phyloP scores from a whole-genome alignment of 2,113 vertebrate species.

The Brachyhypopomus gauderio region DNA sequence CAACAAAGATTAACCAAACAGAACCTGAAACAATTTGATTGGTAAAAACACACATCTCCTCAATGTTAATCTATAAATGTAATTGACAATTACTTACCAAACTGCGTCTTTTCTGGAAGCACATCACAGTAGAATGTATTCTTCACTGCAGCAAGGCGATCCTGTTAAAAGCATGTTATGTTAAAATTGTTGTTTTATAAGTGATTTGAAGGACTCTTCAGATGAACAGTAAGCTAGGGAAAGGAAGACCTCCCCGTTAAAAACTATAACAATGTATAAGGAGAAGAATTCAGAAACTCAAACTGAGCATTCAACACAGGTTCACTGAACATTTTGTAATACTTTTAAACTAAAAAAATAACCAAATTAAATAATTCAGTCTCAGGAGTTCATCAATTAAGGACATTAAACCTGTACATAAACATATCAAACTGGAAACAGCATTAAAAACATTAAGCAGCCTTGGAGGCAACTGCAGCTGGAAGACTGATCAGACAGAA shows the following conservation, averaged over 20 bases:
- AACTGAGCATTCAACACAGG: background rate
- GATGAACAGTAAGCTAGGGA: background rate
- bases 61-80: background rate
- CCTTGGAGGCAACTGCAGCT: background rate
- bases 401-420: background rate
- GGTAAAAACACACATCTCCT: background rate
- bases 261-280: background rate
- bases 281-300: background rate
- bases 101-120: slow-evolving; percentile 31
- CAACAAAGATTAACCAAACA: background rate
- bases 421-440: background rate
- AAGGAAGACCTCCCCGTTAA: background rate
- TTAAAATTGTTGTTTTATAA: background rate
- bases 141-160: slow-evolving; percentile 19
- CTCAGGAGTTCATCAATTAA: background rate
- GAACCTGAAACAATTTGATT: background rate
- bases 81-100: slow-evolving; percentile 41
- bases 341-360: background rate
- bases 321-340: background rate
- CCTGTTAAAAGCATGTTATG: slow-evolving; percentile 33
- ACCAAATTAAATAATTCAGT: background rate
- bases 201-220: background rate
- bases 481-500: slow-evolving; percentile 44
- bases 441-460: too few relatives aligned
- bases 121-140: slow-evolving; percentile 37